Evolutionary conservation across 1,140 invertebrate genomes (phyloP).

Genomic region (Cylas formicarius): DNA sequence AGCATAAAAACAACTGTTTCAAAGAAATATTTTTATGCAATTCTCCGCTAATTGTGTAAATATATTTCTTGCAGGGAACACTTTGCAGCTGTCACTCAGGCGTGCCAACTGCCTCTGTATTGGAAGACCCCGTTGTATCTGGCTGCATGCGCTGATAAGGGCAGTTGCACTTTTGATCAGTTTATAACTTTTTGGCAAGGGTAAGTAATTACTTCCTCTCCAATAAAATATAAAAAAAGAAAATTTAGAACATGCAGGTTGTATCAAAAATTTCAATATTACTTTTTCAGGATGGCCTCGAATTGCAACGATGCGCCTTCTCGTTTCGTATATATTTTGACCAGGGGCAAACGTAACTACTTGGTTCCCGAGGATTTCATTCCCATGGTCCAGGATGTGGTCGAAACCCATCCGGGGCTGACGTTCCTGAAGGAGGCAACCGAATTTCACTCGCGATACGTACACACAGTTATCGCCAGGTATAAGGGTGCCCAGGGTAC

Average conservation of each 20-base stretch:
- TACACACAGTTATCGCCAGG: conserved; percentile 86
- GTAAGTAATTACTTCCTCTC: conserved; percentile 49
- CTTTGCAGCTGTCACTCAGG: conserved; percentile 56
- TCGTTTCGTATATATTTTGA: conserved; percentile 81
- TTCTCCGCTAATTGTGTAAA: no score
- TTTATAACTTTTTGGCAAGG: conserved; percentile 89
- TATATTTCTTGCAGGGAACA: conserved; percentile 47
- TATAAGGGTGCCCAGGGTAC: no score
- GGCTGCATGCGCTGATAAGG: conserved; percentile 67
- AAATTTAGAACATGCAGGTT: no score
- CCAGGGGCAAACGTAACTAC: conserved; percentile 55
- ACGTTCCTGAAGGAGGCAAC: conserved; percentile 94
- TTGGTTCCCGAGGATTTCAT: conserved; percentile 83
- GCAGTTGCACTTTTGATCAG: conserved; percentile 46
- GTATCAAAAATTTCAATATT: conserved; percentile 1
- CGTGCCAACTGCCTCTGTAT: conserved; percentile 80
- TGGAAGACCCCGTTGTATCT: conserved; percentile 92
- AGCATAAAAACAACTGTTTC: no score
- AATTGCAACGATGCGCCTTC: conserved; percentile 83
- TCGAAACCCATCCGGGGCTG: conserved; percentile 97
- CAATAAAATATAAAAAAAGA: background rate
- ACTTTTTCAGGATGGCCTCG: conserved; percentile 55
- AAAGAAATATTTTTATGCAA: no score
- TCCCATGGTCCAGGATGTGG: conserved; percentile 91
- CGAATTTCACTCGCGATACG: conserved; percentile 98